These are phyloP conservation scores for Taenioides sp. DNA, from an alignment of 2,797 vertebrate genomes.

Conservation along the genomic window DNA sequence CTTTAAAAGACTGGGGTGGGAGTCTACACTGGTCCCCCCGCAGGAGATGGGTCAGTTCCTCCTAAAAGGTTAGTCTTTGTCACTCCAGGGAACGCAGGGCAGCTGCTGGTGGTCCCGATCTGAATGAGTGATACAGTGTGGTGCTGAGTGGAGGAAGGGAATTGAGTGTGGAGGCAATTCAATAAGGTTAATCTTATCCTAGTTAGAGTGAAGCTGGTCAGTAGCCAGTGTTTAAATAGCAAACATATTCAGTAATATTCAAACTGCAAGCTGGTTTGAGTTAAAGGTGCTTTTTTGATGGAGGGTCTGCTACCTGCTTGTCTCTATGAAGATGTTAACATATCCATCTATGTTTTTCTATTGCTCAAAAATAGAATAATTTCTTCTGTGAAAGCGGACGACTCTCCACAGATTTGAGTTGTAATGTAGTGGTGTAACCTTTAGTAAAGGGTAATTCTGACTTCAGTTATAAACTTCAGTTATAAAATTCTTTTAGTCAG, in stretches of 20 bases:
- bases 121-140: conserved; percentile 32
- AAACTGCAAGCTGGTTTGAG: not conserved
- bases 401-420: no score
- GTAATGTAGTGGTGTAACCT: no score
- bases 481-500: no score
- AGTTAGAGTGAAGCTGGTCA: not conserved
- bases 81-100: conserved; percentile 54
- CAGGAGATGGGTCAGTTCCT: conserved; percentile 61
- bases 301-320: no score
- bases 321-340: no score
- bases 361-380: no score
- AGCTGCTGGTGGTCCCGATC: conserved; percentile 49
- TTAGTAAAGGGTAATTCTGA: no score
- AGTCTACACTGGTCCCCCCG: conserved; percentile 54
- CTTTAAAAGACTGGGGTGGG: conserved; percentile 58
- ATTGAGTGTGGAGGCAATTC: not conserved
- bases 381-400: no score
- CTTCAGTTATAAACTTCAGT: no score
- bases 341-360: no score
- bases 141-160: not conserved
- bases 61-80: conserved; percentile 67
- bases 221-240: not conserved
- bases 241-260: not conserved
- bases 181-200: not conserved
- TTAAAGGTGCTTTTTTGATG: not conserved